Evolutionary conservation across 2,888 invertebrate genomes (phyloP).

Genomic region (Cybosia mesomella): DNA sequence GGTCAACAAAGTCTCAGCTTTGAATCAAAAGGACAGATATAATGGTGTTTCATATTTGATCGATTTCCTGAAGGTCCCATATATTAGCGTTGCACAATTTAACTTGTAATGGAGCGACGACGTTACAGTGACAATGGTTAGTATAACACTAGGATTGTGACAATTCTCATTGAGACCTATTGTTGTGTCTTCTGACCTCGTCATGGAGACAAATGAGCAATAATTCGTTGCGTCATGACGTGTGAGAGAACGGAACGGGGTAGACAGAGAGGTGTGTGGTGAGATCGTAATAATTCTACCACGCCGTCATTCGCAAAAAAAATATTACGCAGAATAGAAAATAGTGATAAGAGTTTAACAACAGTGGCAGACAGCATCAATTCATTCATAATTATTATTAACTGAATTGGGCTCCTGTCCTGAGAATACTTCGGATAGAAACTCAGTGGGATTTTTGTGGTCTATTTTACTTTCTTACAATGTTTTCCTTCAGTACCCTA

Average conservation of each 20-base stretch:
- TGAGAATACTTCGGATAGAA: no score
- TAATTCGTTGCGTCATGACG: conserved; percentile 30
- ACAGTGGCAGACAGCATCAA: no score
- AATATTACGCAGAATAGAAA: background rate
- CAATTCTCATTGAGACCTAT: conserved; percentile 38
- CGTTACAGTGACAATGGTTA: conserved; percentile 34
- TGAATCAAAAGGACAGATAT: background rate
- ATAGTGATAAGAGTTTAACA: no score
- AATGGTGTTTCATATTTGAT: conserved; percentile 18
- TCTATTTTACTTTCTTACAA: no score
- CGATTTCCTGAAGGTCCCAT: conserved; percentile 32
- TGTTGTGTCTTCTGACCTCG: conserved; percentile 42
- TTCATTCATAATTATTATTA: no score
- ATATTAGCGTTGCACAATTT: conserved; percentile 27
- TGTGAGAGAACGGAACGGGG: conserved; percentile 10
- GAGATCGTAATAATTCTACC: background rate
- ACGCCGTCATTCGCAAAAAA: background rate
- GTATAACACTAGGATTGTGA: conserved; percentile 35
- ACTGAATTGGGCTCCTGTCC: no score
- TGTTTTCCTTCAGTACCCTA: no score
- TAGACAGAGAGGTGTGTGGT: background rate
- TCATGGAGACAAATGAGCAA: conserved; percentile 27
- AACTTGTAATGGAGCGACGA: conserved; percentile 32
- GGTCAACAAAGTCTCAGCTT: background rate
- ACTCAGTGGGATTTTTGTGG: no score